Base-by-base conservation (phyloP, 2,888 invertebrate genomes). In the Zele albiditarsus region DNA sequence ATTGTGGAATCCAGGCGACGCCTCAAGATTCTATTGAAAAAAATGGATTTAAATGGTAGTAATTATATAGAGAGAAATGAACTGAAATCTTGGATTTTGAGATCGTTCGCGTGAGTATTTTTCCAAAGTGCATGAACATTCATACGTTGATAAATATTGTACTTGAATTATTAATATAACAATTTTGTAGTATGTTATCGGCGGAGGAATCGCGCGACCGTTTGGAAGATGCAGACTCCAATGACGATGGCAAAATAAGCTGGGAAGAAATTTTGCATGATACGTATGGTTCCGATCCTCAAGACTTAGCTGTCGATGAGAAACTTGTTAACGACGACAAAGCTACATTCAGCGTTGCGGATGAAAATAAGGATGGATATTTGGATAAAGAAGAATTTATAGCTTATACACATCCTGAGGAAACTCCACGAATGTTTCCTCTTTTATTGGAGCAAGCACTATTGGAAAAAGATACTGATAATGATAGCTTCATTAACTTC, bases 241-340 rank as follows among this genome's bases (percentile, higher is more conserved):
- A 98, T 88, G 91, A 91, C 53, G 96, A 99, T 89, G 95, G 95
- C 0, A 90, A 90, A 80, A 93, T 99, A 2, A 93, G 95, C 0
- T 99, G 98, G 98, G 90, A 92, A 5, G 99, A 99, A 90, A 97
- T 98, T 88, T 87, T 97, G n/a, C 92, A 93, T 72, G 97, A 97
- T 87, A 94, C 95, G 0, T 98, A 97, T 88, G 96, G 96, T 0
- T 93, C 95, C 69, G 93, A 94, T 77, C 90, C 91, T 3, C 93
- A 94, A 75, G 89, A 91, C 73, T 81, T 89, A 33, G 81, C 83
- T 3, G 86, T 89, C n/a, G 90, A 90, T 25, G 90, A 90, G 66
- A 89, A 93, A 91, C 89, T 95, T 79, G 91, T 95, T 10, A 90
- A 90, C 70, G 96, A 97, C 83, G 99, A 99, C 88, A 94, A 94